phyloP scores from a whole-genome alignment of 1,140 invertebrate genomes.

The Lysiphlebus fabarum region DNA sequence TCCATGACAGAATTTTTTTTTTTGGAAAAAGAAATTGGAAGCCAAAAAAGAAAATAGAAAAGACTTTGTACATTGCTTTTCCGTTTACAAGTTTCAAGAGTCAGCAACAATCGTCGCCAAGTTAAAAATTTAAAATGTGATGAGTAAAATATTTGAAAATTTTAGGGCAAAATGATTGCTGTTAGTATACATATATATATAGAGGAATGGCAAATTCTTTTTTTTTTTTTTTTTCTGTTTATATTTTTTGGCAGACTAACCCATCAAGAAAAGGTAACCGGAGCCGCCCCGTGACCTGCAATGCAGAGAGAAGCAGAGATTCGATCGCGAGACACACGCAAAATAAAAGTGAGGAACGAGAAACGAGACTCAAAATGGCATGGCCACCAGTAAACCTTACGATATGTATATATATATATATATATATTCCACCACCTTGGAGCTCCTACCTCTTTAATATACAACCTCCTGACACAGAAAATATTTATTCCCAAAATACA shows the following conservation, averaged over 20 bases:
- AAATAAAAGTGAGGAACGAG: constrained; percentile 17
- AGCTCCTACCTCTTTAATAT: no score
- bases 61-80: no score
- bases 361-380: not conserved
- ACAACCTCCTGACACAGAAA: no score
- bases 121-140: not conserved
- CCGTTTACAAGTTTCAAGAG: not conserved
- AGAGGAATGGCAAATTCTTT: no score
- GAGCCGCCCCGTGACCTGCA: constrained; percentile 17
- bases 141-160: not conserved
- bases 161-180: no score
- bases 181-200: no score
- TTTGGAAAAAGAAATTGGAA: not conserved
- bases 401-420: not conserved
- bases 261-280: constrained; percentile 13
- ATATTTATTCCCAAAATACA: no score
- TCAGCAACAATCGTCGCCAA: constrained; percentile 17
- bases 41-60: not conserved
- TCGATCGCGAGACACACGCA: constrained; percentile 19
- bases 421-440: no score
- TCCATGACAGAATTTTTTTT: not conserved
- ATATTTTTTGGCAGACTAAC: constrained; percentile 18
- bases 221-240: no score
- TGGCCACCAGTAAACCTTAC: not conserved
- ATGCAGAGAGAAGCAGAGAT: constrained; percentile 18